phyloP scores from a whole-genome alignment of 2,113 vertebrate genomes.

The Gobio gobio region DNA sequence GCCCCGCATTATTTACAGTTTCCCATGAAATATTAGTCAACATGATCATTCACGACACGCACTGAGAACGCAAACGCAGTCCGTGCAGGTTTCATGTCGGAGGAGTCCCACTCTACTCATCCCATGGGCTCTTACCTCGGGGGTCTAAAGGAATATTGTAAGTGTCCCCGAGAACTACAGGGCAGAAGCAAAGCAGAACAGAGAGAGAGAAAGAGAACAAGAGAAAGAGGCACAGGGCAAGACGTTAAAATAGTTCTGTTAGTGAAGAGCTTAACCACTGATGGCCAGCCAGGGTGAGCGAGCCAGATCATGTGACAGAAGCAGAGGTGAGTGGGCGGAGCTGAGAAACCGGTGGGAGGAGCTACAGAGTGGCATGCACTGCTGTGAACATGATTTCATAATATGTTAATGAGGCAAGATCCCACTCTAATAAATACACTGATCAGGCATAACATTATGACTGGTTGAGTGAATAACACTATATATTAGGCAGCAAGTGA shows the following conservation, averaged over 20 bases:
- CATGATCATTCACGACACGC: not conserved
- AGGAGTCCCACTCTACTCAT: not conserved
- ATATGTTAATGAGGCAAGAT: not conserved
- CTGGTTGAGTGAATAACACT: no score
- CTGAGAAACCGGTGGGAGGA: not conserved
- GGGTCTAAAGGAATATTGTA: slow-evolving; percentile 99
- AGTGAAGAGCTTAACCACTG: slow-evolving; percentile 76
- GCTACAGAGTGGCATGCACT: slow-evolving; percentile 1
- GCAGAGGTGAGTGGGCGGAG: not conserved
- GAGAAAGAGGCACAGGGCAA: slow-evolving; percentile 86
- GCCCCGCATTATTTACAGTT: no score
- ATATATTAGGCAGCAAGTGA: no score
- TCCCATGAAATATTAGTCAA: no score
- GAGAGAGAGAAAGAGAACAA: slow-evolving; percentile 71
- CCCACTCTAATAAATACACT: not conserved
- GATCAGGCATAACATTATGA: no score
- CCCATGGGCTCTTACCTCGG: slow-evolving; percentile 91
- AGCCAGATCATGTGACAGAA: slow-evolving; percentile 47
- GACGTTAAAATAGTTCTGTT: slow-evolving; percentile 84
- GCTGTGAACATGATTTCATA: not conserved
- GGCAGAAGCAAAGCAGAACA: slow-evolving; percentile 79
- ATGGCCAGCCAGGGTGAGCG: slow-evolving; percentile 62
- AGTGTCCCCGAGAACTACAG: slow-evolving; percentile 99
- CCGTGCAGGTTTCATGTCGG: not conserved
- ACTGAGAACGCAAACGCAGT: not conserved